Evolutionary conservation across 2,113 vertebrate genomes (phyloP).

Genomic region (Tychaedon coryphoeus): DNA sequence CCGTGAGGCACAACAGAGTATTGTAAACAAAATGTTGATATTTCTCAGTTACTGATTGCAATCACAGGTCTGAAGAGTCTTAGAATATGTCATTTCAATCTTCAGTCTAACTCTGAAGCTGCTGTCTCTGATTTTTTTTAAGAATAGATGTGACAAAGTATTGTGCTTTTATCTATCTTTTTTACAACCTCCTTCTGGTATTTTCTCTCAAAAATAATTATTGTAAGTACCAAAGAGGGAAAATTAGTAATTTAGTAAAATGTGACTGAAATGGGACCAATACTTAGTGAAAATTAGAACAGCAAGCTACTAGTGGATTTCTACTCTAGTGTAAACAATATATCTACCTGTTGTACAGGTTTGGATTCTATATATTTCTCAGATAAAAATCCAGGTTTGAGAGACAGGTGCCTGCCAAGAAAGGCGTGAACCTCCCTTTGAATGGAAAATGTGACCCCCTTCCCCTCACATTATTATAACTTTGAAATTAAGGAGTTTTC

Average conservation of each 20-base stretch:
- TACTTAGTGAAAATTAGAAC: neutral
- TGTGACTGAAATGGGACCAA: neutral
- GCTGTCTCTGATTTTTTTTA: neutral
- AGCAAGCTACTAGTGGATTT: neutral
- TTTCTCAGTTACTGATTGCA: neutral
- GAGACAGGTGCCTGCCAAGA: neutral
- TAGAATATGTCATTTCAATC: neutral
- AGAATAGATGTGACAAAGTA: neutral
- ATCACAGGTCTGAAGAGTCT: neutral
- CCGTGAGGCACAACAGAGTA: neutral
- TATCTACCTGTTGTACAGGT: neutral
- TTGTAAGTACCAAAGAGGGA: neutral
- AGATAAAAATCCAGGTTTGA: neutral
- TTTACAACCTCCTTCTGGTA: neutral
- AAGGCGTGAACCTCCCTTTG: fast-evolving
- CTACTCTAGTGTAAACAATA: neutral
- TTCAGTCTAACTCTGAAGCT: neutral
- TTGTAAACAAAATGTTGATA: neutral
- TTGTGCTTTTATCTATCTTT: neutral
- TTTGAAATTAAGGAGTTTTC: neutral
- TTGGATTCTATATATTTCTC: neutral
- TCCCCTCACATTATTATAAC: neutral
- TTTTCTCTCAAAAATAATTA: neutral
- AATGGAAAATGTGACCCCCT: neutral
- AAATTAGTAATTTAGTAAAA: neutral